Conservation (phyloP, 1,140 invertebrate genomes). For the Drosophila truncata region DNA sequence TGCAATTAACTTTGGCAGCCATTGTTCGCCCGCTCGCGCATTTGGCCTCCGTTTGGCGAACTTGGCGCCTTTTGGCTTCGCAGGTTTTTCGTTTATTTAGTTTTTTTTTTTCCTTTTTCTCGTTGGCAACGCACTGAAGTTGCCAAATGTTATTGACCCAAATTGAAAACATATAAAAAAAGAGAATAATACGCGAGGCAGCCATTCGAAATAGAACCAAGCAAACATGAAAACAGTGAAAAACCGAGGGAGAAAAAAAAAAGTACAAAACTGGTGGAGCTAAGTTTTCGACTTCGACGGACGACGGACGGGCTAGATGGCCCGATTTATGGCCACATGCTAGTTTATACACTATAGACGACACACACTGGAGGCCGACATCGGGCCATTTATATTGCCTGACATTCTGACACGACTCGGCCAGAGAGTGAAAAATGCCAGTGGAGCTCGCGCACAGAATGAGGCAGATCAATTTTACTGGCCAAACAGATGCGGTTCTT, state of each 20-base stretch:
- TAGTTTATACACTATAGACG: constrained; percentile 10
- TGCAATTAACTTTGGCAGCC: constrained; percentile 46
- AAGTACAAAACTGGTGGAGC: constrained; percentile 34
- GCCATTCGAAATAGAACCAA: constrained; percentile 66
- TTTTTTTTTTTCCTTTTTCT: constrained; percentile 15
- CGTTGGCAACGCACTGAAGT: constrained; percentile 65
- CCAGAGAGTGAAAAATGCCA: constrained; percentile 47
- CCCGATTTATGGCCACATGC: constrained; percentile 52
- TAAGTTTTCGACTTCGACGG: constrained; percentile 16
- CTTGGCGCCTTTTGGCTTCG: constrained; percentile 71
- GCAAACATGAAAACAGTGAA: constrained; percentile 36
- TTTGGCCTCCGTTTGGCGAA: constrained; percentile 62
- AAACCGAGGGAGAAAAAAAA: constrained; percentile 17
- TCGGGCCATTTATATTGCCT: constrained; percentile 47
- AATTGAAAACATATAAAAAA: constrained; percentile 55
- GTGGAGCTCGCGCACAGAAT: constrained; percentile 18
- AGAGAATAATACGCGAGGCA: constrained; percentile 37
- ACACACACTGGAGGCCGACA: constrained; percentile 26
- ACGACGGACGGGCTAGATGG: constrained; percentile 17
- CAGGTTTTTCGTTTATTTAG: constrained; percentile 2
- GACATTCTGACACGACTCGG: constrained; percentile 48
- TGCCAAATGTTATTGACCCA: constrained; percentile 84
- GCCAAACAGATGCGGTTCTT: constrained; percentile 18
- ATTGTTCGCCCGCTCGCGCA: constrained; percentile 39
- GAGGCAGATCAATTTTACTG: constrained; percentile 29